phyloP scores from a whole-genome alignment of 2,888 invertebrate species.

The Neoitamus cyanurus region DNA sequence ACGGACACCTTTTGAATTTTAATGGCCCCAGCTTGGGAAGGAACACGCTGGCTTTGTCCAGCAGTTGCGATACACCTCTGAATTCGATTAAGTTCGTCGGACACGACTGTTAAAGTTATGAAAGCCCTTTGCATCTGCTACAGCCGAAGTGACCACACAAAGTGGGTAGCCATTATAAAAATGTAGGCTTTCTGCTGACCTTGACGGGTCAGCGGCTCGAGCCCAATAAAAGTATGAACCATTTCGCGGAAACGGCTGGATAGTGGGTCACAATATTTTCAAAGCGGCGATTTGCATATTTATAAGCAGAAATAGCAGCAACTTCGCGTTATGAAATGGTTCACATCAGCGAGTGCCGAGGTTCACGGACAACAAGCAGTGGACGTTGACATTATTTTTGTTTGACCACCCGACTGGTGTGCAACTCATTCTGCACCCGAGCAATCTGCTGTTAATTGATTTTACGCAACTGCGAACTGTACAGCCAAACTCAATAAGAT shows the following conservation, averaged over 20 bases:
- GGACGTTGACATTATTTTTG: conserved; percentile 26
- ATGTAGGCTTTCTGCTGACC: neutral
- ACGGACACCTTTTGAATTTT: conserved; percentile 16
- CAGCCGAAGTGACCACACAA: neutral
- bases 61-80: neutral
- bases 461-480: neutral
- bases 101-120: neutral
- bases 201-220: conserved; percentile 9
- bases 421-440: neutral
- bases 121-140: neutral
- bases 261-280: conserved; percentile 35
- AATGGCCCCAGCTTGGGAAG: neutral
- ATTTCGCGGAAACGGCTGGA: neutral
- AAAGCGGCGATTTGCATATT: conserved; percentile 18
- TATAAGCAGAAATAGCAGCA: conserved; percentile 4
- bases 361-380: conserved; percentile 13
- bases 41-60: neutral
- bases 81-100: neutral
- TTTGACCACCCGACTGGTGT: neutral
- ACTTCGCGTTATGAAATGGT: conserved; percentile 12
- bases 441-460: neutral
- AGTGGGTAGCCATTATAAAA: neutral
- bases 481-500: neutral
- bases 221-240: neutral
- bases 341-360: neutral